Evolutionary conservation across 2,797 vertebrate genomes (phyloP).

Genomic region (Kryptopterus vitreolus): DNA sequence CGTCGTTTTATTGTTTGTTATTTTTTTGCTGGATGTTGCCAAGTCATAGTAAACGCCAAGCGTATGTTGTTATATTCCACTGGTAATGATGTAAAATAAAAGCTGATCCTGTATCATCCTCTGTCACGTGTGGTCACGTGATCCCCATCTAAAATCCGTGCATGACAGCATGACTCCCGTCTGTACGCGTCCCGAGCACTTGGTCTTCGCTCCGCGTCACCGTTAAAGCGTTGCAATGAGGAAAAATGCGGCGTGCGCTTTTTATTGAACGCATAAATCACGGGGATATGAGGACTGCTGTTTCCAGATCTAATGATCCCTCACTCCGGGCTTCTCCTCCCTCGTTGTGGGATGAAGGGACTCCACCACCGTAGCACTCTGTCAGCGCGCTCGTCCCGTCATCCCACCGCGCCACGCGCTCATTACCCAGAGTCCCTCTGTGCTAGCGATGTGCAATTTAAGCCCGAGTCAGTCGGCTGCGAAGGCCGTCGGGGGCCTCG

Average conservation of each 20-base stretch:
- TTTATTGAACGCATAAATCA: slow-evolving; percentile 66
- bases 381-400: slow-evolving; percentile 35
- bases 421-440: slow-evolving; percentile 49
- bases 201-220: slow-evolving; percentile 9
- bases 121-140: background rate
- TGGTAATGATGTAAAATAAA: background rate
- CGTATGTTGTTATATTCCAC: background rate
- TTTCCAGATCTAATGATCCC: slow-evolving; percentile 55
- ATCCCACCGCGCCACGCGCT: slow-evolving; percentile 31
- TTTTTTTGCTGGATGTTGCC: background rate
- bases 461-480: slow-evolving; percentile 8
- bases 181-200: slow-evolving; percentile 17
- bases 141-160: slow-evolving; percentile 2
- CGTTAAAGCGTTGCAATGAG: slow-evolving; percentile 58
- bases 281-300: slow-evolving; percentile 47
- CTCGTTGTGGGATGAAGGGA: slow-evolving; percentile 35
- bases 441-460: slow-evolving; percentile 32
- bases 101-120: background rate
- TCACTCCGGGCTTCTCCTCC: slow-evolving; percentile 41
- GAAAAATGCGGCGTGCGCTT: slow-evolving; percentile 56
- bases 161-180: background rate
- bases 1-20: background rate
- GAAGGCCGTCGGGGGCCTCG: slow-evolving; percentile 30
- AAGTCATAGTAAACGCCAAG: too few relatives aligned
- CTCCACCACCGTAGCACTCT: slow-evolving; percentile 27